Conservation (phyloP, 2,113 vertebrate species). For the Lamprotornis superbus region DNA sequence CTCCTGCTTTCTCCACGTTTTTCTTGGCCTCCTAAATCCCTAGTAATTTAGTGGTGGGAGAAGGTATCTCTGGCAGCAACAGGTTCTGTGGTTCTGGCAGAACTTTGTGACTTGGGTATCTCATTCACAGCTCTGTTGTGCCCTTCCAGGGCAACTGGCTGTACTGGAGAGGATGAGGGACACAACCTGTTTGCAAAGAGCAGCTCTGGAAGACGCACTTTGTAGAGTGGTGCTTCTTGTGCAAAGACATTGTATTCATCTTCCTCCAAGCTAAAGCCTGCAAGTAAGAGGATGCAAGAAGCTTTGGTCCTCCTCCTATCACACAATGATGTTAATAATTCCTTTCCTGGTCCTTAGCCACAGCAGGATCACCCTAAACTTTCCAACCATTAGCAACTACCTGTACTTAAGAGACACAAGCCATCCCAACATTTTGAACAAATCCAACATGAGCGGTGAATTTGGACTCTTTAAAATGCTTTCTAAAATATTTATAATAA, state of each 20-base stretch:
- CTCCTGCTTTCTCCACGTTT: neutral
- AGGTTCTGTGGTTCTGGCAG: neutral
- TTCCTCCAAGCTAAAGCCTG: accelerated
- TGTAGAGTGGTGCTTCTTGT: neutral
- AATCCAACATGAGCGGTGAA: conserved; percentile 1
- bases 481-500: conserved; percentile 50
- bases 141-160: neutral
- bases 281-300: neutral
- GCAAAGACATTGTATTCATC: neutral
- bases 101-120: neutral
- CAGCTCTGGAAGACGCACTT: neutral
- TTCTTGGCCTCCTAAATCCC: neutral
- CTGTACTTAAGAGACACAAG: neutral
- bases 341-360: neutral
- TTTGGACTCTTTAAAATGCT: conserved; percentile 24
- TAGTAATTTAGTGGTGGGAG: neutral
- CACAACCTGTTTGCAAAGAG: neutral
- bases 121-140: neutral
- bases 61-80: neutral
- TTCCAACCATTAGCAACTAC: neutral
- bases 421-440: neutral
- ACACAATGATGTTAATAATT: neutral
- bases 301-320: neutral
- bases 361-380: neutral
- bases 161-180: neutral